Base-by-base conservation (phyloP, 1,140 invertebrate species). In the Aphelenchoides fujianensis region DNA sequence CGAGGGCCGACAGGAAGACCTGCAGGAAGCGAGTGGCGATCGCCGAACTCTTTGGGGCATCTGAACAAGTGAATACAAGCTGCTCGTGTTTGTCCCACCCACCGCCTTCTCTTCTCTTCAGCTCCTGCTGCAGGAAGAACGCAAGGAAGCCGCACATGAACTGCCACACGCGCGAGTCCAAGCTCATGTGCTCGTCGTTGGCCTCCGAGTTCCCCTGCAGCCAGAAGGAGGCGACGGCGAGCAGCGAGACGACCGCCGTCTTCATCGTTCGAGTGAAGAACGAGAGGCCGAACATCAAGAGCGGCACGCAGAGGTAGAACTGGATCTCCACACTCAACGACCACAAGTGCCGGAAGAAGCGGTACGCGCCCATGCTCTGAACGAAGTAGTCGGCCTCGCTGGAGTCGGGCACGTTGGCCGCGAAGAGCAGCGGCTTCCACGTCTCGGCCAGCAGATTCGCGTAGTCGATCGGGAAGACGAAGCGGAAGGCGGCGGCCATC, bases 141-240 rank as follows among this genome's bases (percentile, higher is more conserved):
- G 55, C 55, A 5, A 59, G 19, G 55, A 59, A 59, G 28, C 55
- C 55, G 19, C 28, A 59, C 55, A 59, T 59, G 55, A 59, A 59
- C 19, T 59, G 55, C 55, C 55, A 59, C 19, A 19, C 19, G 28
- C 55, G 28, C 5, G 55, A 59, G 19, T 5, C 5, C 55, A 59
- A 59, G 34, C 19, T 19, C 55, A 59, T 59, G 55, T 59, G 55
- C 19, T 59, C 19, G 19, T 19, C 19, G 23, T 59, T 59, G 7
- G 5, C 55, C 5, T 7, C 19, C 34, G 55, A 5, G 7, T 7
- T 7, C 5, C 12, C 28, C 23, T 59, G 55, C 7, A 30, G 7
- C 5, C 19, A 59, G 34, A 7, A 59, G 34, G 55, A 59, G 34
- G 55, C 55, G 19, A 19, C 7, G 5, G 55, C 19, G 5, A 59